Evolutionary conservation across 2,113 vertebrate species (phyloP).

Genomic region (Polypterus senegalus): DNA sequence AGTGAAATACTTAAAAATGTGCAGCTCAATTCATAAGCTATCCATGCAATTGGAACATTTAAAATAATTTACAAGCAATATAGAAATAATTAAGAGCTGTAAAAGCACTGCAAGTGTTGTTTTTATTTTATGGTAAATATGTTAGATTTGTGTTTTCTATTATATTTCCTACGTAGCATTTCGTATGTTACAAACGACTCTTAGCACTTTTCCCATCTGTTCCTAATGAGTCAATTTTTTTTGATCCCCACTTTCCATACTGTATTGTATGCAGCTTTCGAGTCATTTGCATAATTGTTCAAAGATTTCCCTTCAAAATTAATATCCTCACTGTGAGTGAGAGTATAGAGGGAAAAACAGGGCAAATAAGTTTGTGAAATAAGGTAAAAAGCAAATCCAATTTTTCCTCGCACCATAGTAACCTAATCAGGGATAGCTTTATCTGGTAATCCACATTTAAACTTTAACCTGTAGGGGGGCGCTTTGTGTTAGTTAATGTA

Average conservation of each 20-base stretch:
- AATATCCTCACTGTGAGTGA: constrained; percentile 75
- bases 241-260: constrained; percentile 75
- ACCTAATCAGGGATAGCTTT: constrained; percentile 85
- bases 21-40: constrained; percentile 24
- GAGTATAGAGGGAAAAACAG: constrained; percentile 49
- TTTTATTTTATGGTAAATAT: constrained; percentile 38
- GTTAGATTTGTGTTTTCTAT: constrained; percentile 46
- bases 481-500: constrained; percentile 97
- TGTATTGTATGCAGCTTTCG: constrained; percentile 78
- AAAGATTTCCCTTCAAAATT: constrained; percentile 91
- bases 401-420: constrained; percentile 74
- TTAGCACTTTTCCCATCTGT: constrained; percentile 79
- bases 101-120: constrained; percentile 35
- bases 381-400: constrained; percentile 76
- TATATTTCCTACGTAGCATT: constrained; percentile 43
- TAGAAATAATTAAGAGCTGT: constrained; percentile 43
- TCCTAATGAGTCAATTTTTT: constrained; percentile 93
- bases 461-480: constrained; percentile 97
- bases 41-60: constrained; percentile 22
- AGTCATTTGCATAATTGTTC: constrained; percentile 93
- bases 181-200: constrained; percentile 57
- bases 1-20: too few species aligned
- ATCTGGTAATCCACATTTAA: constrained; percentile 98
- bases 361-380: constrained; percentile 72
- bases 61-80: constrained; percentile 30